phyloP scores from a whole-genome alignment of 2,888 invertebrate genomes.

The Archips crataeganus region DNA sequence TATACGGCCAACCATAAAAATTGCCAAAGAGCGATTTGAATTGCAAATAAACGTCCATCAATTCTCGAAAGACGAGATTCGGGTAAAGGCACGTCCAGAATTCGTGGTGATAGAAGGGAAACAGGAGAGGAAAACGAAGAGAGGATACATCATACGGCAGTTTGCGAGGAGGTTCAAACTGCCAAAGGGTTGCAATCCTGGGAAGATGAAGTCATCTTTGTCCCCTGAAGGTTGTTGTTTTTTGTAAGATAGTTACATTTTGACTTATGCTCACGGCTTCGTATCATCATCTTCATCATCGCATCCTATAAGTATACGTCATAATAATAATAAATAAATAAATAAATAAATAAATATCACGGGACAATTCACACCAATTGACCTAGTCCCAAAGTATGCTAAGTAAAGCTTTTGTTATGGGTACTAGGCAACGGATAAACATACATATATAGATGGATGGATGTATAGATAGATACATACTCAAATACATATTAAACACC shows the following conservation, averaged over 20 bases:
- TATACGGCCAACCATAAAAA: slow-evolving; percentile 62
- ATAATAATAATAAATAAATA: too few species aligned
- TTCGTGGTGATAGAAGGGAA: slow-evolving; percentile 74
- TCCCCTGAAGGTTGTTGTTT: slow-evolving; percentile 57
- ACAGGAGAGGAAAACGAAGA: slow-evolving; percentile 65
- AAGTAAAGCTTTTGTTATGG: too few species aligned
- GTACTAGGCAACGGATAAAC: too few species aligned
- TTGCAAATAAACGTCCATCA: slow-evolving; percentile 67
- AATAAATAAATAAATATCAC: too few species aligned
- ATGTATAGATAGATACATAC: too few species aligned
- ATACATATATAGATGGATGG: too few species aligned
- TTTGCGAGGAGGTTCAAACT: slow-evolving; percentile 72
- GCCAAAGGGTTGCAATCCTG: slow-evolving; percentile 66
- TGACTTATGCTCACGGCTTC: too few species aligned
- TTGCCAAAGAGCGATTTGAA: slow-evolving; percentile 68
- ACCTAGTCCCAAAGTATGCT: too few species aligned
- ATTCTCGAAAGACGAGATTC: slow-evolving; percentile 68
- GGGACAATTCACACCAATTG: too few species aligned
- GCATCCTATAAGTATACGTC: too few species aligned
- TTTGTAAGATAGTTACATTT: neutral
- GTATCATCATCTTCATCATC: too few species aligned
- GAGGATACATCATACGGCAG: slow-evolving; percentile 62
- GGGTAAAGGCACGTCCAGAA: slow-evolving; percentile 69
- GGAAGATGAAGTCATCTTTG: slow-evolving; percentile 59
- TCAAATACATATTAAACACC: too few species aligned